These are phyloP conservation scores for Nomia melanderi DNA, from an alignment of 1,140 invertebrate genomes.

Conservation along the genomic window DNA sequence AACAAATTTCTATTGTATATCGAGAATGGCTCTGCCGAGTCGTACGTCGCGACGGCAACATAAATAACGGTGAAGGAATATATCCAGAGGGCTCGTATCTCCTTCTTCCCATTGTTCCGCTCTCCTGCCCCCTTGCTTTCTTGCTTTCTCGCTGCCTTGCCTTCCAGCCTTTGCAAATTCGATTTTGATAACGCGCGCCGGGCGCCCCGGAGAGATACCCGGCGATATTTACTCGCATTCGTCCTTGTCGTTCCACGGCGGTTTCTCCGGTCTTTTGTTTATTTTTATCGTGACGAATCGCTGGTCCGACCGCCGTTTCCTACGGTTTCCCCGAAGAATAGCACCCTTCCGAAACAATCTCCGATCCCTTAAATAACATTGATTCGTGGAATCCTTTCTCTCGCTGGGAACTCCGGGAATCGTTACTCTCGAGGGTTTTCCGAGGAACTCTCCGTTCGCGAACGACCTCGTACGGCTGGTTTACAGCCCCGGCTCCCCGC, in stretches of 20 bases:
- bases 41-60: constrained; percentile 64
- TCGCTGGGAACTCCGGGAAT: not conserved
- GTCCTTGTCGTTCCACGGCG: not conserved
- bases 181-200: constrained; percentile 71
- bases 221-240: constrained; percentile 3
- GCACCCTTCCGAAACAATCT: not conserved
- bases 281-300: too few relatives aligned
- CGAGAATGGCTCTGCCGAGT: constrained; percentile 61
- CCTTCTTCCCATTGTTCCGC: constrained; percentile 6
- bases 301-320: too few relatives aligned
- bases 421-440: not conserved
- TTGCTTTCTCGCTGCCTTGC: too few relatives aligned
- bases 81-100: constrained; percentile 27
- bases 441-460: too few relatives aligned
- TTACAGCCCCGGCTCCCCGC: too few relatives aligned
- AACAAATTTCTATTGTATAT: constrained; percentile 74
- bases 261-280: too few relatives aligned
- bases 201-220: constrained; percentile 28
- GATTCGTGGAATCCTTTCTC: not conserved
- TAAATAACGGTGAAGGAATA: constrained; percentile 67
- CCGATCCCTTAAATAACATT: not conserved
- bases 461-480: too few relatives aligned
- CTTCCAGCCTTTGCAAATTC: constrained; percentile 64
- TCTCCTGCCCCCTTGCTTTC: not conserved
- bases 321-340: not conserved